phyloP scores from a whole-genome alignment of 2,797 vertebrate genomes.

The Enteromius mattozi region DNA sequence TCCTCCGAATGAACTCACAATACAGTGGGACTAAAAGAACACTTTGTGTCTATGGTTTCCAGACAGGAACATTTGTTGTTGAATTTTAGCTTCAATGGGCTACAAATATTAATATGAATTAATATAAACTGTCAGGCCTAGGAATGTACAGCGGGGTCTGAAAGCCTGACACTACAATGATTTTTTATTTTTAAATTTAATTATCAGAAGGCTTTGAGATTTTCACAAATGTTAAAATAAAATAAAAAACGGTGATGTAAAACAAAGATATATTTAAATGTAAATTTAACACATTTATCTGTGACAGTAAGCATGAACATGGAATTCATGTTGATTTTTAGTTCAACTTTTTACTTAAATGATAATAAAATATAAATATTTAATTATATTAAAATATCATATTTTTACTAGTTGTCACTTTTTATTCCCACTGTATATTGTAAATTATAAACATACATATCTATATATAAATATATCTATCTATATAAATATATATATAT shows the following conservation, averaged over 20 bases:
- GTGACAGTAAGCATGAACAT: neutral
- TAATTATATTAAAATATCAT: neutral
- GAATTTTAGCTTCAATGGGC: constrained; percentile 36
- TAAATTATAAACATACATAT: neutral
- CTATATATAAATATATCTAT: too few relatives aligned
- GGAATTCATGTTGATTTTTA: neutral
- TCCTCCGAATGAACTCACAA: constrained; percentile 58
- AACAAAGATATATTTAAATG: neutral
- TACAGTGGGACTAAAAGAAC: constrained; percentile 47
- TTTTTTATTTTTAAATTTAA: neutral
- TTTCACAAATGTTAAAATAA: neutral
- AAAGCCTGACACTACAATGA: neutral
- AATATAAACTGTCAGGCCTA: neutral
- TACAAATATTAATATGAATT: neutral
- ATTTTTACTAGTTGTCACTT: neutral
- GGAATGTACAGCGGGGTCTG: neutral
- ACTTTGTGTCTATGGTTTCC: constrained; percentile 52
- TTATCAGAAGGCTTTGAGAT: neutral
- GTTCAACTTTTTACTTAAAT: neutral
- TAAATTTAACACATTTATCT: neutral
- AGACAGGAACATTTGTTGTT: constrained; percentile 48
- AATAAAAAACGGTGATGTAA: neutral
- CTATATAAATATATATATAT: too few relatives aligned
- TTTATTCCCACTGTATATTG: neutral
- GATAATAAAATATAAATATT: neutral